These are phyloP conservation scores for Patella pellucida DNA, from an alignment of 2,888 invertebrate genomes.

Conservation along the genomic window DNA sequence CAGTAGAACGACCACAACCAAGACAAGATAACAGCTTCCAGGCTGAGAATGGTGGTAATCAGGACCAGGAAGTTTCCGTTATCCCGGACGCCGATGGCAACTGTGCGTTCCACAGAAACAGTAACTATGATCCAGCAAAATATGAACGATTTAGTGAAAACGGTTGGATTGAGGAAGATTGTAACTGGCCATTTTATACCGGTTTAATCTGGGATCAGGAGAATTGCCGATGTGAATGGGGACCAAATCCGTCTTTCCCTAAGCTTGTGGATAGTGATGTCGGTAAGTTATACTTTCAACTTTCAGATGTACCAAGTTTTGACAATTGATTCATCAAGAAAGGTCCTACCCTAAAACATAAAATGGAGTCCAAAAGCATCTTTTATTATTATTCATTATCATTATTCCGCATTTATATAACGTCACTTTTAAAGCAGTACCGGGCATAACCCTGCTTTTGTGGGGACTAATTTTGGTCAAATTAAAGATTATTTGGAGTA, in stretches of 20 bases:
- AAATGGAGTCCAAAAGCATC: too few species aligned
- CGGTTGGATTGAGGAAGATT: conserved; percentile 36
- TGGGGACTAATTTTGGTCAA: too few species aligned
- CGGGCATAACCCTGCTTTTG: too few species aligned
- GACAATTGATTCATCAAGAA: too few species aligned
- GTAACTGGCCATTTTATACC: conserved; percentile 40
- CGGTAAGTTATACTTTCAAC: neutral
- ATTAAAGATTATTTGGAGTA: too few species aligned
- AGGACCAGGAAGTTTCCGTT: neutral
- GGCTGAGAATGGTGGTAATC: neutral
- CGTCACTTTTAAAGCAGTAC: too few species aligned
- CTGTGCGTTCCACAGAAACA: neutral
- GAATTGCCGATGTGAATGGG: conserved; percentile 48
- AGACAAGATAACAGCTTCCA: neutral
- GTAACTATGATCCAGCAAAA: conserved; percentile 1
- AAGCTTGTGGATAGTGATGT: neutral
- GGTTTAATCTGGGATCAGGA: conserved; percentile 53
- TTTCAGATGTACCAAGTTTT: too few species aligned
- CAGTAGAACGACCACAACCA: neutral
- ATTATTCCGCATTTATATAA: too few species aligned
- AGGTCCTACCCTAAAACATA: too few species aligned
- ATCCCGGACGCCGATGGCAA: conserved; percentile 3
- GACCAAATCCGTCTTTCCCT: conserved; percentile 31
- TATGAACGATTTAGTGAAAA: conserved; percentile 35
- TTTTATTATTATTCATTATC: too few species aligned